Conservation (phyloP, 2,888 invertebrate species). For the Notodonta ziczac region DNA sequence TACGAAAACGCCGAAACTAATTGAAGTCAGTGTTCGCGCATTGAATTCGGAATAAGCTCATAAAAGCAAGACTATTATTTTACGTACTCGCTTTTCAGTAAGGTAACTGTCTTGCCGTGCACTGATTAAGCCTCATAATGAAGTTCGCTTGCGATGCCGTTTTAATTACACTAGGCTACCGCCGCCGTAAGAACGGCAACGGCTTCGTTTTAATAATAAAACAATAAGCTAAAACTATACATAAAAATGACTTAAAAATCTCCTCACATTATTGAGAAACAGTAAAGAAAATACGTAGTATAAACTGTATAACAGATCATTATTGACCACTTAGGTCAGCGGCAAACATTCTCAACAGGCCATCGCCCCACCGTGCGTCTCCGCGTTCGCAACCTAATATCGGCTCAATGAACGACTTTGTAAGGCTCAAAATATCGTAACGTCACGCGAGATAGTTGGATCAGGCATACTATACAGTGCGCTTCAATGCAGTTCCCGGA, state of each 20-base stretch:
- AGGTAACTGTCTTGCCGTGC: constrained; percentile 72
- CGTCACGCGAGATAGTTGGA: constrained; percentile 49
- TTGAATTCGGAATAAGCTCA: constrained; percentile 38
- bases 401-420: constrained; percentile 38
- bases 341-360: constrained; percentile 81
- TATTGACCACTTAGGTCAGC: constrained; percentile 81
- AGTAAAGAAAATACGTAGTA: constrained; percentile 65
- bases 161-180: constrained; percentile 64
- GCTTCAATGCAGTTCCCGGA: constrained; percentile 79
- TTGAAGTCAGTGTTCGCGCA: constrained; percentile 23
- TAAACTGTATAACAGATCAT: constrained; percentile 78
- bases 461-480: constrained; percentile 62
- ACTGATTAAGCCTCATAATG: constrained; percentile 75
- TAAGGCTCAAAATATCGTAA: constrained; percentile 56
- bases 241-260: constrained; percentile 44
- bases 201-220: constrained; percentile 40
- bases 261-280: constrained; percentile 54
- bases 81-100: constrained; percentile 58
- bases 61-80: constrained; percentile 61
- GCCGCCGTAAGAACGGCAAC: constrained; percentile 39
- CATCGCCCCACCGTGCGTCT: constrained; percentile 74
- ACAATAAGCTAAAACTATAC: constrained; percentile 29
- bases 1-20: constrained; percentile 23
- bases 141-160: constrained; percentile 70
- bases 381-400: constrained; percentile 49